These are phyloP conservation scores for Venusia cambrica DNA, from an alignment of 2,888 invertebrate genomes.

Conservation along the genomic window DNA sequence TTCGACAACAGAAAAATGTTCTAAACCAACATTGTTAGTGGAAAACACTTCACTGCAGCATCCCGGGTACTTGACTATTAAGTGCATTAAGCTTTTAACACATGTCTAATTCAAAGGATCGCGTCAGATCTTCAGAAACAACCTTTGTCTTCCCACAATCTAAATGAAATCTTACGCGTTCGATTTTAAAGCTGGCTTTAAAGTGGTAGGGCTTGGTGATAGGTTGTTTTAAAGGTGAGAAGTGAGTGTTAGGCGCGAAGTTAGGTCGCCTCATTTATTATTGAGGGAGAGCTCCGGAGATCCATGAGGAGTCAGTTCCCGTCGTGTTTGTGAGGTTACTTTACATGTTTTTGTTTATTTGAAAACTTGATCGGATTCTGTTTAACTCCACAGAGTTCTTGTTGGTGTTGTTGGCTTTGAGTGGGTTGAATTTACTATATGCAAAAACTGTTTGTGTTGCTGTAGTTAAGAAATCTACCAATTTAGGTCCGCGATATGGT, in stretches of 20 bases:
- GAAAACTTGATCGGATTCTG: conserved; percentile 12
- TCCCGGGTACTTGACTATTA: conserved; percentile 57
- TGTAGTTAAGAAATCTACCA: too few species aligned
- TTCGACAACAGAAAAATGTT: not conserved
- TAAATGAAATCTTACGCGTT: conserved; percentile 27
- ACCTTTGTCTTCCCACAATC: conserved; percentile 10
- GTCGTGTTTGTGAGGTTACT: conserved; percentile 29
- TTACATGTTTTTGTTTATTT: conserved; percentile 31
- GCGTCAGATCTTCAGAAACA: conserved; percentile 39
- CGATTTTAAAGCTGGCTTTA: conserved; percentile 35
- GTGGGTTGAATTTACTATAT: too few species aligned
- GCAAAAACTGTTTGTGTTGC: too few species aligned
- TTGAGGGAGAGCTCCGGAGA: conserved; percentile 62
- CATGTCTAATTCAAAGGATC: conserved; percentile 69
- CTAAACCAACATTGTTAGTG: conserved; percentile 35
- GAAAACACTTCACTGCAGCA: conserved; percentile 41
- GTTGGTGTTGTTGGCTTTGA: too few species aligned
- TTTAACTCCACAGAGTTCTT: too few species aligned
- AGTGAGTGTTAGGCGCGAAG: conserved; percentile 68
- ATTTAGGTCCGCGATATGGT: too few species aligned
- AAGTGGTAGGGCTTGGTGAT: too few species aligned
- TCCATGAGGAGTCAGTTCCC: conserved; percentile 29
- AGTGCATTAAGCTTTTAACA: conserved; percentile 75
- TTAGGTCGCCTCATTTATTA: conserved; percentile 78
- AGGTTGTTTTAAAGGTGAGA: conserved; percentile 54